Evolutionary conservation across 2,797 vertebrate species (phyloP).

Genomic region (Helicolenus hilgendorfi): DNA sequence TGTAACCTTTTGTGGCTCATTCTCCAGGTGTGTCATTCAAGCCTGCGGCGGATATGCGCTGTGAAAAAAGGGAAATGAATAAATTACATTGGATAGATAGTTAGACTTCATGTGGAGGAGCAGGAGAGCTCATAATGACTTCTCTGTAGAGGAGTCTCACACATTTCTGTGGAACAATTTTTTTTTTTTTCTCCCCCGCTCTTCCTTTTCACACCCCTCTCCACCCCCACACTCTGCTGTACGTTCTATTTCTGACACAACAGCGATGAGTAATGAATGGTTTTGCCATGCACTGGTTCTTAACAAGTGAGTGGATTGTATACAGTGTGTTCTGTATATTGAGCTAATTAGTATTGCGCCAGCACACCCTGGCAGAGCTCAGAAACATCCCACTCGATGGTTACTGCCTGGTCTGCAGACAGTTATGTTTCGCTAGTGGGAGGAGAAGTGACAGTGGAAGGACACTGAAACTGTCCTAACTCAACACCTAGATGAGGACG

Average conservation of each 20-base stretch:
- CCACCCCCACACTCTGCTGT: slow-evolving; percentile 66
- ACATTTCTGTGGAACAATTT: slow-evolving; percentile 41
- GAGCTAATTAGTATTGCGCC: slow-evolving; percentile 76
- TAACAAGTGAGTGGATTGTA: slow-evolving; percentile 79
- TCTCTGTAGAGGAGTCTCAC: slow-evolving; percentile 54
- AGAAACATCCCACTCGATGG: slow-evolving; percentile 57
- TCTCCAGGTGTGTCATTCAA: slow-evolving; percentile 79
- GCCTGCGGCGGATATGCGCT: slow-evolving; percentile 40
- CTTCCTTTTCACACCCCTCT: slow-evolving; percentile 69
- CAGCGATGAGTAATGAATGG: slow-evolving; percentile 80
- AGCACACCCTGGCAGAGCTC: slow-evolving; percentile 57
- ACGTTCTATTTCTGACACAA: slow-evolving; percentile 80
- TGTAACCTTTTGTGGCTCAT: slow-evolving; percentile 76
- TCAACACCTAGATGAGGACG: neutral
- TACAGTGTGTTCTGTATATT: slow-evolving; percentile 73
- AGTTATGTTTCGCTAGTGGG: slow-evolving; percentile 16
- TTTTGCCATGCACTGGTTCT: slow-evolving; percentile 69
- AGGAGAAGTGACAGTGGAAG: slow-evolving; percentile 36
- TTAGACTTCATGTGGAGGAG: slow-evolving; percentile 59
- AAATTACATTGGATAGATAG: slow-evolving; percentile 66
- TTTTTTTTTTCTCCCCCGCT: slow-evolving; percentile 32
- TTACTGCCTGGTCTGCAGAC: slow-evolving; percentile 33
- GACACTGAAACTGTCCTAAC: neutral
- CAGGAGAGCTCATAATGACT: slow-evolving; percentile 70
- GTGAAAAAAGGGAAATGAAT: slow-evolving; percentile 65